Evolutionary conservation across 1,140 invertebrate species (phyloP), one percentile per base, ranked within the genome.

Genomic region (Ectropis grisescens): DNA sequence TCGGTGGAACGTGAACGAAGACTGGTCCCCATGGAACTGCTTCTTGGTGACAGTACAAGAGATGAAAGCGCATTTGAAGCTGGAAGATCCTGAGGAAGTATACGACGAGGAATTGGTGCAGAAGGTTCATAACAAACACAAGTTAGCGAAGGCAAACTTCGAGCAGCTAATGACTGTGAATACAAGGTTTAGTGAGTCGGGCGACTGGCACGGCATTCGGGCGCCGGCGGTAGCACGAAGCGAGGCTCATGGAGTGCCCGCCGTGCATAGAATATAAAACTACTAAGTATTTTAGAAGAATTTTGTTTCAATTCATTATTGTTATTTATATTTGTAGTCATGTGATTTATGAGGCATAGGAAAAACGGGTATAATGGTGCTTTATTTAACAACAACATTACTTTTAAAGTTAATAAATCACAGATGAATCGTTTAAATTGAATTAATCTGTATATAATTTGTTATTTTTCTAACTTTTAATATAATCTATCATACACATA

Each of bases 11-110:
- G 66, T 71, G 1, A 46, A 85, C 2, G 55, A 84, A 19, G 85
- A 87, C 24, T 91, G 90, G 90, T 82, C 87, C 5, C 90, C 90
- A 1, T 91, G 89, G 90, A 91, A 91, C 53, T 90, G 88, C 47
- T 84, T 91, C 33, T 57, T 91, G 11, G 61, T 91, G 1, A 90
- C 89, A 0, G 60, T 84, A 1, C 83, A 87, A 28, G 90, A 91
- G 68, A 85, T 85, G 26, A 85, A 87, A 37, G 69, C 80, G 2
- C 90, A 91, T 48, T 49, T 85, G 23, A 83, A 74, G 41, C 52
- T 87, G 5, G 60, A 80, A 13, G 44, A 69, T 8, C 72, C 85
- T 10, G 79, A 85, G 33, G 49, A 71, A 6, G 79, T 85, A 0
- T 87, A 87, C 44, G 86, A 86, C 41, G 69, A 82, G 15, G 80